Conservation (phyloP, 2,113 vertebrate genomes). For the Calidris pygmaea region DNA sequence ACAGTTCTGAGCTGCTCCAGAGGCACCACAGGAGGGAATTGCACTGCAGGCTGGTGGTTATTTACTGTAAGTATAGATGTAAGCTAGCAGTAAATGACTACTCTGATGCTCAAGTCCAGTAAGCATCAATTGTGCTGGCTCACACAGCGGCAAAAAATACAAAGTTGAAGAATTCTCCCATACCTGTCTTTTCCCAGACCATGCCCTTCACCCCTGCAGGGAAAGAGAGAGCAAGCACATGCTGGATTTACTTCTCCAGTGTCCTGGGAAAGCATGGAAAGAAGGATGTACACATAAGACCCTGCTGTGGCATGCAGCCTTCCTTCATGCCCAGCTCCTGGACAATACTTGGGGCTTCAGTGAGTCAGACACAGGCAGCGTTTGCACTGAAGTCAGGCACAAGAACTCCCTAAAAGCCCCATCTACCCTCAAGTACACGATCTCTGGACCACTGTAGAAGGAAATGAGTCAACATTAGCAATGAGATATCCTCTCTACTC, state of each 20-base stretch:
- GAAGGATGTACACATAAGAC: background rate
- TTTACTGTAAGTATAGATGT: background rate
- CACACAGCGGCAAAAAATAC: background rate
- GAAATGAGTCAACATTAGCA: accelerated
- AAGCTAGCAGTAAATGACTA: constrained; percentile 10
- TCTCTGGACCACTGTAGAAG: background rate
- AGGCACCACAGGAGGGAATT: background rate
- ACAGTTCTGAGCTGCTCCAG: background rate
- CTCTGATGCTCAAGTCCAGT: background rate
- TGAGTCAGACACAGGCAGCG: accelerated
- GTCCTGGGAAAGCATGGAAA: background rate
- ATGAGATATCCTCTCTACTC: background rate
- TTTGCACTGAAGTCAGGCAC: background rate
- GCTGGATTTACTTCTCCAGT: background rate
- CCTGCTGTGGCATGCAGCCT: background rate
- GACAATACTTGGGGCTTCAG: background rate
- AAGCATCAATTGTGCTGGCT: background rate
- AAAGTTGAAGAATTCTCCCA: background rate
- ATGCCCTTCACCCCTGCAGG: background rate
- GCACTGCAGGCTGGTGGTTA: background rate
- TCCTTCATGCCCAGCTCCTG: background rate
- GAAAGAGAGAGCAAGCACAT: background rate
- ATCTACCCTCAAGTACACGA: background rate
- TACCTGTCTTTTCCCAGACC: background rate
- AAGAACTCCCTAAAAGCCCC: background rate